Percentiles rank a stretch among this genome's conserved stretches.
These are phyloP conservation scores for Cataglyphis cursor DNA, from an alignment of 2,888 invertebrate species.

Conservation along the genomic window DNA sequence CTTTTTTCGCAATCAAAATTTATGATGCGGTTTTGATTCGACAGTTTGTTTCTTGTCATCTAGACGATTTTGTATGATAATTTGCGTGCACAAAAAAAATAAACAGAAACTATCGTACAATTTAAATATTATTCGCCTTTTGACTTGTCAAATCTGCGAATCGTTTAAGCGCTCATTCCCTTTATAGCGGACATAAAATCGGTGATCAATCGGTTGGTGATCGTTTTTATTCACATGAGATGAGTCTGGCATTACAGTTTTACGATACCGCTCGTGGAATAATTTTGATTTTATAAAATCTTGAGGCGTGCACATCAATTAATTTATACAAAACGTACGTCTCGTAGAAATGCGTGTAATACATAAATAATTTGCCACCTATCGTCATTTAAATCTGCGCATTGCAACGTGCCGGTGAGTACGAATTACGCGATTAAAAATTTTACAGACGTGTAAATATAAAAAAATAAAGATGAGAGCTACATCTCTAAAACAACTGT, in stretches of 20 bases:
- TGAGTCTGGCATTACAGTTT: constrained; percentile 57
- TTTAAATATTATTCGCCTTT: constrained; percentile 68
- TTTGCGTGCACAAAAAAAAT: constrained; percentile 2
- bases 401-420: constrained; percentile 38
- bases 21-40: constrained; percentile 58
- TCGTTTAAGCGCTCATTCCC: constrained; percentile 48
- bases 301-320: not conserved
- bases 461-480: not conserved
- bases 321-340: constrained; percentile 17
- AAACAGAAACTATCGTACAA: constrained; percentile 52
- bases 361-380: constrained; percentile 25
- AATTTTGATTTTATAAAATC: constrained; percentile 50
- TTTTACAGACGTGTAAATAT: constrained; percentile 61
- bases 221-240: constrained; percentile 66
- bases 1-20: constrained; percentile 61
- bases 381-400: constrained; percentile 29
- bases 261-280: constrained; percentile 53
- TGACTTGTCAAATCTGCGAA: constrained; percentile 46
- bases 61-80: not conserved
- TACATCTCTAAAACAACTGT: constrained; percentile 3
- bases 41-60: constrained; percentile 19
- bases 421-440: constrained; percentile 75
- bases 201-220: constrained; percentile 66
- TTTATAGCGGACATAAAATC: constrained; percentile 66
- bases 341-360: constrained; percentile 8